Percentiles rank a stretch among this genome's conserved stretches.
Evolutionary conservation across 2,113 vertebrate genomes (phyloP).

Genomic region (Pipra filicauda): DNA sequence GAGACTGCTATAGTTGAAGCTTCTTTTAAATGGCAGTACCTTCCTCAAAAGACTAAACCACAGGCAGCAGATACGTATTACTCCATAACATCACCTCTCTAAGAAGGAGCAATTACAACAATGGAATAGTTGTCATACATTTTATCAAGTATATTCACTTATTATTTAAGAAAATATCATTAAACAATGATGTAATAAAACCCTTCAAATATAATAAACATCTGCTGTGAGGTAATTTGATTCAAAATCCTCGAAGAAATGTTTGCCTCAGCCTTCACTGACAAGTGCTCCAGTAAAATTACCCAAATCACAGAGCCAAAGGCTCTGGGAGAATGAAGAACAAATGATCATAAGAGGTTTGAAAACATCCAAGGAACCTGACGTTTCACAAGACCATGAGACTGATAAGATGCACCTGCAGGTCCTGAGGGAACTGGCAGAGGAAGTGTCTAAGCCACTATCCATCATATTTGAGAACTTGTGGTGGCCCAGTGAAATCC

Average conservation of each 20-base stretch:
- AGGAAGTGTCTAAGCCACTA: neutral
- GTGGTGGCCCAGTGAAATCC: neutral
- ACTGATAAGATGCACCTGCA: neutral
- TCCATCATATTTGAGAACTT: neutral
- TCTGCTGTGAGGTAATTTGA: neutral
- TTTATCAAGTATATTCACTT: neutral
- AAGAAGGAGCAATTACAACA: neutral
- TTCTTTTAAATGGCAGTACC: neutral
- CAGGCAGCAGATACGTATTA: neutral
- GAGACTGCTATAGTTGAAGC: neutral
- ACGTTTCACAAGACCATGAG: neutral
- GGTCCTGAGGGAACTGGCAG: neutral
- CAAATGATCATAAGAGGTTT: neutral
- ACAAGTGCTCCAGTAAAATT: neutral
- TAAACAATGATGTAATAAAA: neutral
- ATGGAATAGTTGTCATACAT: neutral
- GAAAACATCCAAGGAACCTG: neutral
- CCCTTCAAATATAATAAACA: neutral
- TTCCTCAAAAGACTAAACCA: neutral
- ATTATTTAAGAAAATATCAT: neutral
- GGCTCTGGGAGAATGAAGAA: neutral
- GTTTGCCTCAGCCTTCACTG: neutral
- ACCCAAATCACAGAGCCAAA: neutral
- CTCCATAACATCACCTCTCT: neutral
- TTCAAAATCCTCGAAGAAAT: neutral